Conservation (phyloP, 2,113 vertebrate species). For the Hippopotamus amphibius region DNA sequence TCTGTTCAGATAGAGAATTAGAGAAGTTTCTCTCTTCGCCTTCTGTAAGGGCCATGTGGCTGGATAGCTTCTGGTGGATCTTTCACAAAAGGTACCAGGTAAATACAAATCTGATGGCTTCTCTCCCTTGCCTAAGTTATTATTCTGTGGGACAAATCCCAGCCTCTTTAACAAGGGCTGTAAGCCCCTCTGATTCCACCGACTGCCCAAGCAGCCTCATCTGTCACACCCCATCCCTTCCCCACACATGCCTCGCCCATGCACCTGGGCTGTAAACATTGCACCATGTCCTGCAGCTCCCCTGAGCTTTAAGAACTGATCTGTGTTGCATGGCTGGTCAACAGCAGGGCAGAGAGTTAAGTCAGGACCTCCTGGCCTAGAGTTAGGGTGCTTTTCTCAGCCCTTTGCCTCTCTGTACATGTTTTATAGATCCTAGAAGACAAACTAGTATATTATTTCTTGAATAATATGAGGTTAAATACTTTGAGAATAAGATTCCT, state of each 20-base stretch:
- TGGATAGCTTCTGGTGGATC: slow-evolving; percentile 85
- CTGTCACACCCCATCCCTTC: not conserved
- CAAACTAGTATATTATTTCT: not conserved
- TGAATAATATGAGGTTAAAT: not conserved
- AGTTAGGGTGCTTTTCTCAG: not conserved
- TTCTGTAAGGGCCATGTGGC: slow-evolving; percentile 68
- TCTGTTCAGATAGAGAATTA: slow-evolving; percentile 74
- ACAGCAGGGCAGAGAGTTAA: not conserved
- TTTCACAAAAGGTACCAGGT: slow-evolving; percentile 86
- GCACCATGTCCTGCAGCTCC: not conserved
- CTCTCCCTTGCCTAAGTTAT: not conserved
- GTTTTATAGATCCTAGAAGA: not conserved
- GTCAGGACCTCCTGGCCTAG: not conserved
- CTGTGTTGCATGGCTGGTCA: accelerated
- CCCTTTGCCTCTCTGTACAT: accelerated
- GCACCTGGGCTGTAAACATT: not conserved
- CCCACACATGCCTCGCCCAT: not conserved
- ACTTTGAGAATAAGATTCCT: not conserved
- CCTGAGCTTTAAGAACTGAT: not conserved
- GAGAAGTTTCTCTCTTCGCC: slow-evolving; percentile 79
- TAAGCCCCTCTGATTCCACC: not conserved
- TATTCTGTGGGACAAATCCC: not conserved
- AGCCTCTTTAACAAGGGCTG: not conserved
- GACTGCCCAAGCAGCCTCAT: not conserved
- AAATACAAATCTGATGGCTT: not conserved